These are phyloP conservation scores for Ptyas mucosa DNA, from an alignment of 2,113 vertebrate species.

Conservation along the genomic window DNA sequence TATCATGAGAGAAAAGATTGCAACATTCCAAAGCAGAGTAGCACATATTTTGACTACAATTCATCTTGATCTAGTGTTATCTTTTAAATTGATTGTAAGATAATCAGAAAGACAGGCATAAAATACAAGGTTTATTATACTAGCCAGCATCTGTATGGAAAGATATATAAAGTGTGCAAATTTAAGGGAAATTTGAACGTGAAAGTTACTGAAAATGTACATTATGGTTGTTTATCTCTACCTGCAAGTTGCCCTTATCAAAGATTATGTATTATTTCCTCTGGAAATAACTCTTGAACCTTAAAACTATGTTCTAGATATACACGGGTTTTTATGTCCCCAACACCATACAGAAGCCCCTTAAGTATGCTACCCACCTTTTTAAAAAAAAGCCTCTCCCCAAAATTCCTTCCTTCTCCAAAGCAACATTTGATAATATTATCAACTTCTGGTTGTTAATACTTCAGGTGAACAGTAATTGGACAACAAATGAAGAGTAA, in stretches of 20 bases:
- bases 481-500: not conserved
- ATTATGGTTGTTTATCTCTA: not conserved
- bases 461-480: not conserved
- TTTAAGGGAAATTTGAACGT: not conserved
- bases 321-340: not conserved
- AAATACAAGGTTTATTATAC: not conserved
- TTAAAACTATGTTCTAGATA: not conserved
- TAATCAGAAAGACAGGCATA: conserved; percentile 1
- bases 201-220: not conserved
- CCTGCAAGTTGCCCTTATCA: not conserved
- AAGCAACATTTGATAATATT: not conserved
- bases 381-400: not conserved
- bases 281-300: not conserved
- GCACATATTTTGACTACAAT: conserved; percentile 64
- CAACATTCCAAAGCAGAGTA: conserved; percentile 62
- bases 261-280: not conserved
- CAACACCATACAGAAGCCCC: not conserved
- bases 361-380: not conserved
- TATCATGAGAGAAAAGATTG: conserved; percentile 50
- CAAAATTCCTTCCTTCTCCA: not conserved
- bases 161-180: not conserved
- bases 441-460: not conserved
- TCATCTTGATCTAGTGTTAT: conserved; percentile 54
- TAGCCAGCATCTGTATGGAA: not conserved
- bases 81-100: not conserved